Conservation (phyloP, 1,140 invertebrate genomes). For the Drosophila ohnishii region DNA sequence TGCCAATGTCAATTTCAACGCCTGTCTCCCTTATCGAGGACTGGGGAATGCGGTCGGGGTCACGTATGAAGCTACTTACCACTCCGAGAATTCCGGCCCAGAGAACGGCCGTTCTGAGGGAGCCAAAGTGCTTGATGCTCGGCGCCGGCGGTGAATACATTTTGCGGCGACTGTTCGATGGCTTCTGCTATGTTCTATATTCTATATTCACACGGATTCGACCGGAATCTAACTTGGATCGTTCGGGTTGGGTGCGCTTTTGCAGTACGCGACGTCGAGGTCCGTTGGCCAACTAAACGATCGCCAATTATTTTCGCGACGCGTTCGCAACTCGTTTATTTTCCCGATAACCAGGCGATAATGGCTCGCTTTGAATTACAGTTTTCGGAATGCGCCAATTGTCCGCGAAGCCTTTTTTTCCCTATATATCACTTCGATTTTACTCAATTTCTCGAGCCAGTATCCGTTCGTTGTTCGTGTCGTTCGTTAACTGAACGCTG, state of each 20-base stretch:
- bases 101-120: conserved; percentile 41
- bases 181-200: background rate
- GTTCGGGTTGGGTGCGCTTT: conserved; percentile 55
- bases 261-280: conserved; percentile 44
- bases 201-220: conserved; percentile 32
- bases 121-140: conserved; percentile 62
- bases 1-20: conserved; percentile 9
- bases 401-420: conserved; percentile 38
- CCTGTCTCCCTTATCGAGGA: conserved; percentile 23
- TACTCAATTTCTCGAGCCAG: conserved; percentile 18
- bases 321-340: conserved; percentile 46
- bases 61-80: conserved; percentile 56
- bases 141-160: conserved; percentile 50
- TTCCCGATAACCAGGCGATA: conserved; percentile 65
- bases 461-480: conserved; percentile 75
- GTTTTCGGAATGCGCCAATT: conserved; percentile 35
- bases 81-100: conserved; percentile 70
- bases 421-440: conserved; percentile 23
- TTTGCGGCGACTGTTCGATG: conserved; percentile 21
- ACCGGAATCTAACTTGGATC: conserved; percentile 13
- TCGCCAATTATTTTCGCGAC: conserved; percentile 59
- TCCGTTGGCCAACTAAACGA: conserved; percentile 44
- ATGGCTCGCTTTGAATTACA: conserved; percentile 58
- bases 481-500: conserved; percentile 67
- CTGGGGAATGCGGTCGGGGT: conserved; percentile 44